Evolutionary conservation across 1,140 invertebrate species (phyloP), one percentile per base, ranked within the genome.

Genomic region (Microplitis demolitor): DNA sequence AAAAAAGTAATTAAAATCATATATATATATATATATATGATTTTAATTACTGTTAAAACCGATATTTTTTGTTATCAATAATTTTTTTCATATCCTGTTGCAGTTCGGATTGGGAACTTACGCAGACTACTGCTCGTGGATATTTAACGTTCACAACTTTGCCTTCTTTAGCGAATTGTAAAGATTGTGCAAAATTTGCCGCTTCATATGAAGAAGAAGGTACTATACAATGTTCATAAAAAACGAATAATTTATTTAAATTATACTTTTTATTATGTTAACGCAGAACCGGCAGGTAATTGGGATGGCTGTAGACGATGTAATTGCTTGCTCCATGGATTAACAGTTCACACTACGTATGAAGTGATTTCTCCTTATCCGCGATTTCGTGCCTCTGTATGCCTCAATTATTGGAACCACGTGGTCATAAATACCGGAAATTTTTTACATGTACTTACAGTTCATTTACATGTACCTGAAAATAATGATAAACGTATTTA

Each of bases 361-460:
- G 91, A 92, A 78, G 87, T 92, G 67, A 89, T 92, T 35, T 90
- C 90, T 50, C 92, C 92, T 5, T 92, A 90, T 83, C 92, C 92
- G 3, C 84, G 86, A 74, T 92, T 93, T 79, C 87, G 89, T 70
- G 89, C 91, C 4, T 81, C 86, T 16, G 88, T 91, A 11, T 90
- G 90, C 77, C 82, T 93, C 60, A 91, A 91, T 78, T 88, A 89
- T 67, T 88, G 90, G 78, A 90, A 91, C 70, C 88, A 90, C 61
- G 90, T 92, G 45, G 88, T 93, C 9, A 85, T 94, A 16, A 94
- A 93, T 78, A 92, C 92, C 4, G 92, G 92, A 13, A 92, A 93
- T 79, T 92, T 92, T 74, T 84, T 94, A 31, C 90, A 93, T 70
- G 89, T 92, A 16, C 80, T 94, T 24, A 87, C 83, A 73, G 86